Evolutionary conservation across 2,888 invertebrate species (phyloP).

Genomic region (Cerastis rubricosa): DNA sequence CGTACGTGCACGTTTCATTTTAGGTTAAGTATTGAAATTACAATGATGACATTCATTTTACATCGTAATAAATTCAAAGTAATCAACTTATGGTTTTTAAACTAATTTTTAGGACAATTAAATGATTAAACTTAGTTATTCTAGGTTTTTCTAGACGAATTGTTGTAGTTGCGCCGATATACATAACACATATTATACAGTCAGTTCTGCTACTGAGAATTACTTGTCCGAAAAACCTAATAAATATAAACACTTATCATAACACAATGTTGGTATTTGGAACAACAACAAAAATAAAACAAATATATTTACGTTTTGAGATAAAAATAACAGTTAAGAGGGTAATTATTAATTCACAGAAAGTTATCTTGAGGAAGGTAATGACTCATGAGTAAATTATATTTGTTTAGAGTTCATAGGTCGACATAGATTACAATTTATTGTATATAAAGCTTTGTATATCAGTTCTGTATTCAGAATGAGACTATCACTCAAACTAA

Average conservation of each 20-base stretch:
- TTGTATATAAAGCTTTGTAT: constrained; percentile 3
- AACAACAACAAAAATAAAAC: not conserved
- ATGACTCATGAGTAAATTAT: constrained; percentile 1
- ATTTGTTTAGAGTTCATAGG: constrained; percentile 16
- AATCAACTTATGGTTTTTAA: too few species aligned
- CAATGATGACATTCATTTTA: too few species aligned
- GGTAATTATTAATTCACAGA: not conserved
- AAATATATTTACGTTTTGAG: not conserved
- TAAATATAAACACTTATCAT: too few species aligned
- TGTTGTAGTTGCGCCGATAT: too few species aligned
- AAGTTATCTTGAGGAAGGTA: not conserved
- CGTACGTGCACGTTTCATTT: too few species aligned
- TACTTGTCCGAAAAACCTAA: not conserved
- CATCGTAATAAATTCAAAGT: too few species aligned
- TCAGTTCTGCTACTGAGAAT: not conserved
- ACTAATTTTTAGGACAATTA: too few species aligned
- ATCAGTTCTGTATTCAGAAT: constrained; percentile 14
- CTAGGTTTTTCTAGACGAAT: too few species aligned
- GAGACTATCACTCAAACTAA: not conserved
- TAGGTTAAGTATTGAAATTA: too few species aligned
- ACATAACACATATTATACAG: too few species aligned
- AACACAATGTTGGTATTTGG: not conserved
- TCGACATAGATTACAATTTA: not conserved
- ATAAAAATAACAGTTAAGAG: not conserved
- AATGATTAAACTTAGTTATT: too few species aligned